Evolutionary conservation across 2,888 invertebrate genomes (phyloP).

Genomic region (Belgica antarctica): DNA sequence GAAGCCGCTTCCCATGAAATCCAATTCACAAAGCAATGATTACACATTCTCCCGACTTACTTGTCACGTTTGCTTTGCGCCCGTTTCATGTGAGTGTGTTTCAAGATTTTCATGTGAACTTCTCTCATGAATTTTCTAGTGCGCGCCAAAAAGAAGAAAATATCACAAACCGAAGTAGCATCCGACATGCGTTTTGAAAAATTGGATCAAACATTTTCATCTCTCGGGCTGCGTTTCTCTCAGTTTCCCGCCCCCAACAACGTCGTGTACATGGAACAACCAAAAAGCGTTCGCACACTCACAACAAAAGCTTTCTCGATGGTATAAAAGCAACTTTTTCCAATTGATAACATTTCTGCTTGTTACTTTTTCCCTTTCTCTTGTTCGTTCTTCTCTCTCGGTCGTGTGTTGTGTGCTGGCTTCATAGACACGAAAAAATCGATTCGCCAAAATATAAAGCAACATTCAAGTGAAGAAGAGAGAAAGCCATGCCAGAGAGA

Average conservation of each 20-base stretch:
- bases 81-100: background rate
- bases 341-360: conserved; percentile 29
- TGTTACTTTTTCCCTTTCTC: conserved; percentile 8
- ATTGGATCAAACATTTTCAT: background rate
- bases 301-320: background rate
- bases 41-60: conserved; percentile 12
- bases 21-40: conserved; percentile 22
- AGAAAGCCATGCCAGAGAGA: background rate
- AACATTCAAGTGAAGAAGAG: background rate
- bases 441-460: background rate
- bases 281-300: background rate
- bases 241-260: background rate
- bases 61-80: background rate
- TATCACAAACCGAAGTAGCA: background rate
- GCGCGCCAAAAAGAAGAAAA: background rate
- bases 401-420: background rate
- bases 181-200: conserved; percentile 28
- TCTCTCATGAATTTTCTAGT: background rate
- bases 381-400: background rate
- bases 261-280: background rate
- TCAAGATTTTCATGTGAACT: too few relatives aligned
- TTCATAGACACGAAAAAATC: conserved; percentile 21
- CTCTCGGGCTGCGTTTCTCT: background rate
- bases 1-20: background rate
- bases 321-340: background rate